These are phyloP conservation scores for Verasper variegatus DNA, from an alignment of 2,113 vertebrate genomes.

Conservation along the genomic window DNA sequence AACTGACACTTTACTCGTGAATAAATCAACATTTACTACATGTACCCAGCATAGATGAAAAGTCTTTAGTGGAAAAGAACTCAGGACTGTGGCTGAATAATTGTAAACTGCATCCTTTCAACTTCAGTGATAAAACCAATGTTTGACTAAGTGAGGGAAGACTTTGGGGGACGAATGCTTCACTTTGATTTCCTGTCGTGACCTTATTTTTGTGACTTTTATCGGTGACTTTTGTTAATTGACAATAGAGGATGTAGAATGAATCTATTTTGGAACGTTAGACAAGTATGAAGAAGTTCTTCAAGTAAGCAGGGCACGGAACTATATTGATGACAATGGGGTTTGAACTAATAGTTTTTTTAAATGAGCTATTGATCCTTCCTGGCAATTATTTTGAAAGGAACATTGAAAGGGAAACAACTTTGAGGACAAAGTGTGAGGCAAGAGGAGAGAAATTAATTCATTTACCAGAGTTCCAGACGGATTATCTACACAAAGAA, in stretches of 20 bases:
- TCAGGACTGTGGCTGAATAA: neutral
- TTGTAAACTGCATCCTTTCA: neutral
- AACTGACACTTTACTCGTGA: slow-evolving; percentile 21
- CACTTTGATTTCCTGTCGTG: neutral
- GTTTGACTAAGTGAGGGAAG: neutral
- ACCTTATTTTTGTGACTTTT: neutral
- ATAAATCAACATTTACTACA: slow-evolving; percentile 17
- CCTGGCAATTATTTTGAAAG: slow-evolving; percentile 56
- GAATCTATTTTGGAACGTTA: slow-evolving; percentile 58
- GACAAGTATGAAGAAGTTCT: slow-evolving; percentile 32
- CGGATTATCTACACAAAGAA: neutral
- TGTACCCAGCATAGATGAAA: neutral
- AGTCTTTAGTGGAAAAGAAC: neutral
- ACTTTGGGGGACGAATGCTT: neutral
- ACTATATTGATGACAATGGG: slow-evolving; percentile 65
- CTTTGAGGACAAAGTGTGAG: slow-evolving; percentile 28
- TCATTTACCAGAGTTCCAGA: slow-evolving; percentile 5
- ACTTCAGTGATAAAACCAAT: neutral
- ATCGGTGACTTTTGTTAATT: neutral
- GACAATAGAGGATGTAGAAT: slow-evolving; percentile 33
- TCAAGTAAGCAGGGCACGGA: slow-evolving; percentile 22
- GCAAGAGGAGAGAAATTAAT: neutral
- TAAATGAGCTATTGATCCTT: slow-evolving; percentile 73
- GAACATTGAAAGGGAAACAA: slow-evolving; percentile 51
- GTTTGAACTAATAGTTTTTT: slow-evolving; percentile 72